Conservation (phyloP, 2,888 invertebrate species). For the Caenorhabditis sulstoni region DNA sequence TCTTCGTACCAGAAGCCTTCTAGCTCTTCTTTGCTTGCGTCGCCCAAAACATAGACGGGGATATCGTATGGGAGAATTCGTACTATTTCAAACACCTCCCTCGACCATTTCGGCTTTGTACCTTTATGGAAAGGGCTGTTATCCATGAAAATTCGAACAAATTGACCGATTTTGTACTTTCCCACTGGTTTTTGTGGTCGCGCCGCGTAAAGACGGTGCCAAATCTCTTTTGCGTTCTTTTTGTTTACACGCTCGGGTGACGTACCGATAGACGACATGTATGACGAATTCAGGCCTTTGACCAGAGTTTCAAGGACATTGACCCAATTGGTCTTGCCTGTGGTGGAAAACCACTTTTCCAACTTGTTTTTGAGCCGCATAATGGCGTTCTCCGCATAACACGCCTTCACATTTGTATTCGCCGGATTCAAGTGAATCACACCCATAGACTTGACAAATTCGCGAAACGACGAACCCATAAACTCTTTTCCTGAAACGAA, state of each 20-base stretch:
- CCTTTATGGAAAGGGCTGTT: constrained; percentile 19
- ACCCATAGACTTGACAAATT: background rate
- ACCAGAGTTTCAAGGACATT: constrained; percentile 1
- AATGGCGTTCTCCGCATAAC: constrained; percentile 40
- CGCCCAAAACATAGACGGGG: constrained; percentile 20
- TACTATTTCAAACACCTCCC: constrained; percentile 16
- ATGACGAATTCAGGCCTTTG: constrained; percentile 9
- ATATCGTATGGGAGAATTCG: constrained; percentile 8
- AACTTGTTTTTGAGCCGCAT: constrained; percentile 34
- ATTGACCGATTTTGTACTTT: constrained; percentile 13
- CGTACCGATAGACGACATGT: constrained; percentile 21
- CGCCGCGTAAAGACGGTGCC: constrained; percentile 20
- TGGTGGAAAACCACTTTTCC: constrained; percentile 21
- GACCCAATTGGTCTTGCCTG: background rate
- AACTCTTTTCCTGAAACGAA: constrained; percentile 30
- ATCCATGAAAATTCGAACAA: constrained; percentile 11
- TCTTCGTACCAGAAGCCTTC: constrained; percentile 27
- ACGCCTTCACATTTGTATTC: constrained; percentile 34
- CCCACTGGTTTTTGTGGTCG: too few relatives aligned
- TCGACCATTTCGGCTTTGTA: constrained; percentile 16
- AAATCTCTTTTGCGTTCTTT: constrained; percentile 22
- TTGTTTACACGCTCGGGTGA: constrained; percentile 15
- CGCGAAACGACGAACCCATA: constrained; percentile 14
- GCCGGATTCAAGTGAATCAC: constrained; percentile 23
- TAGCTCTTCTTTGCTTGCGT: background rate